phyloP scores from a whole-genome alignment of 2,888 invertebrate genomes.

The Brachylomia viminalis region DNA sequence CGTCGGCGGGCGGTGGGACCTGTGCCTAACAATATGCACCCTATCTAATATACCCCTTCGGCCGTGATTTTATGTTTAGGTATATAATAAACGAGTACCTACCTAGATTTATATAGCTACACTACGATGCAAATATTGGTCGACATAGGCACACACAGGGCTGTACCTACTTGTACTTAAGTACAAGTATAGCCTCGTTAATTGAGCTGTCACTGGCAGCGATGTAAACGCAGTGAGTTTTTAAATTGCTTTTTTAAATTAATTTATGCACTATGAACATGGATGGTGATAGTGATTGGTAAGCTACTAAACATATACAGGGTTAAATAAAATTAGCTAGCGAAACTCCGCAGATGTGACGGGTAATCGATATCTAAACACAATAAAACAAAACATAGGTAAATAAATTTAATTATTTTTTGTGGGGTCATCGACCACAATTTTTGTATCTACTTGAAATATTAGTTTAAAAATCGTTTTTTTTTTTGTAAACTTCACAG shows the following conservation, averaged over 20 bases:
- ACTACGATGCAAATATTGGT: neutral
- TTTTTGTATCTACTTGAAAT: too few species aligned
- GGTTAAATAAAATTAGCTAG: too few species aligned
- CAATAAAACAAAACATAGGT: too few species aligned
- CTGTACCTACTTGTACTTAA: too few species aligned
- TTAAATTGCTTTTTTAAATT: slow-evolving; percentile 40
- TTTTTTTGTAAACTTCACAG: too few species aligned
- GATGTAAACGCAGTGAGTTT: slow-evolving; percentile 21
- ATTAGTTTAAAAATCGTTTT: too few species aligned
- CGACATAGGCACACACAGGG: neutral
- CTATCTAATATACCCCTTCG: neutral
- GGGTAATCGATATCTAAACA: too few species aligned
- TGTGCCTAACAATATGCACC: neutral
- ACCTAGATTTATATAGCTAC: neutral
- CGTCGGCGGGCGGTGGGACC: too few species aligned
- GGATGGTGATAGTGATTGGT: slow-evolving; percentile 27
- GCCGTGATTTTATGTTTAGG: neutral
- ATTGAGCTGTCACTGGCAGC: slow-evolving; percentile 64
- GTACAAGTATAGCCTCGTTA: slow-evolving; percentile 52
- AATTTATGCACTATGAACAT: slow-evolving; percentile 16
- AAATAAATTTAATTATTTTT: too few species aligned
- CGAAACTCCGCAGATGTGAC: too few species aligned
- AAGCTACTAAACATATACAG: neutral
- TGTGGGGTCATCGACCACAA: too few species aligned
- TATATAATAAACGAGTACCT: neutral